These are phyloP conservation scores for Atta texana DNA, from an alignment of 1,140 invertebrate genomes.

Conservation along the genomic window DNA sequence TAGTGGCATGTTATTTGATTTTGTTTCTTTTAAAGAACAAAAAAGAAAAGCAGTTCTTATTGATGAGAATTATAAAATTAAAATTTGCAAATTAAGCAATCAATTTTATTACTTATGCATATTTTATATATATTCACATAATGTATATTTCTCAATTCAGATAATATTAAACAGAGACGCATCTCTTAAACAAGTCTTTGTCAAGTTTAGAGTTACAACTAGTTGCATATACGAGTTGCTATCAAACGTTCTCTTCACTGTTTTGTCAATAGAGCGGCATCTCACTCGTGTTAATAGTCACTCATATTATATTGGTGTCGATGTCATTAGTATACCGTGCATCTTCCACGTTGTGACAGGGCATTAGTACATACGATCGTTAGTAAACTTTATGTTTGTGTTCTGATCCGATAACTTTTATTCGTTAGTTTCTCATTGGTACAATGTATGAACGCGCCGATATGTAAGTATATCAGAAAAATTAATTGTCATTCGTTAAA, in stretches of 20 bases:
- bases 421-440: not conserved
- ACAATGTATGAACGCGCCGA: not conserved
- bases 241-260: conserved; percentile 36
- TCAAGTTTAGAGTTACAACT: not conserved
- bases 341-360: not conserved
- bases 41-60: too few relatives aligned
- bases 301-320: not conserved
- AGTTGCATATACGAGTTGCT: not conserved
- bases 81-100: not conserved
- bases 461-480: not conserved
- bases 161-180: not conserved
- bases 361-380: not conserved
- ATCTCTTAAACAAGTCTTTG: not conserved
- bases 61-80: not conserved
- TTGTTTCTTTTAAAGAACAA: not conserved
- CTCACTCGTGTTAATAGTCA: conserved; percentile 10
- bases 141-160: not conserved
- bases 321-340: conserved; percentile 5
- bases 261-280: conserved; percentile 54
- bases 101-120: too few relatives aligned
- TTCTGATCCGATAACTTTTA: not conserved
- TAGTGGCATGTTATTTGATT: not conserved
- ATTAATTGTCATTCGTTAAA: not conserved
- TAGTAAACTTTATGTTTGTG: not conserved
- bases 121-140: too few relatives aligned